phyloP scores from a whole-genome alignment of 1,140 invertebrate species.

The Hylaeus anthracinus region DNA sequence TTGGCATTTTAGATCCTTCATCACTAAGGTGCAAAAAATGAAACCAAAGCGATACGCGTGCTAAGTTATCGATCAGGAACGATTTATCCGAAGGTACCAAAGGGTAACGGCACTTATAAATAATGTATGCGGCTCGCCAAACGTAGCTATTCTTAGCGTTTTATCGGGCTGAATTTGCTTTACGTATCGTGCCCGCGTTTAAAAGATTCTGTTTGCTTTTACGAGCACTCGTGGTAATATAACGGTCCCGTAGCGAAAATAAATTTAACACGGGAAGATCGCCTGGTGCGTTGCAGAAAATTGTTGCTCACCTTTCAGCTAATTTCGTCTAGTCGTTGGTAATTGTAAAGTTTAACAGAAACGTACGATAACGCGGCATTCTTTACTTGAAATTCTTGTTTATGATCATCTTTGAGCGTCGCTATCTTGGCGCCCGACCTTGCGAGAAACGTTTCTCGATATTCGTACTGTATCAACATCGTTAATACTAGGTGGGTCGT shows the following conservation, averaged over 20 bases:
- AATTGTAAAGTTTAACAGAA: too few relatives aligned
- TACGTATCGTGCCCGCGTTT: slow-evolving; percentile 39
- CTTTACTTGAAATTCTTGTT: too few relatives aligned
- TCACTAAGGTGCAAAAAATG: too few relatives aligned
- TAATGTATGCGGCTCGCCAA: slow-evolving; percentile 25
- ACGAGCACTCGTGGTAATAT: not conserved
- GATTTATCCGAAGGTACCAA: slow-evolving; percentile 20
- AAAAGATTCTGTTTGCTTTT: slow-evolving; percentile 6
- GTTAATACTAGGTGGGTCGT: not conserved
- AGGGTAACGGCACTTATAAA: slow-evolving; percentile 21
- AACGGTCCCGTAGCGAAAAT: not conserved
- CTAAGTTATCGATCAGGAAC: slow-evolving; percentile 1
- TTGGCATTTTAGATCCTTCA: too few relatives aligned
- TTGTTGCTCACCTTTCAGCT: too few relatives aligned
- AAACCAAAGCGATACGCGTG: too few relatives aligned
- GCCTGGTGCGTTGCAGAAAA: too few relatives aligned
- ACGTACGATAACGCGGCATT: too few relatives aligned
- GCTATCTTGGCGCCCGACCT: too few relatives aligned
- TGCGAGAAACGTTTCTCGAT: not conserved
- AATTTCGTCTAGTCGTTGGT: not conserved
- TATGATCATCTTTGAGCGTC: too few relatives aligned
- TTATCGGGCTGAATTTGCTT: slow-evolving; percentile 57
- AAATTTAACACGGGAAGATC: not conserved
- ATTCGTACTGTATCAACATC: not conserved
- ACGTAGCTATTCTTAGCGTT: slow-evolving; percentile 34